Conservation (phyloP, 2,888 invertebrate species). For the Tiphia femorata region DNA sequence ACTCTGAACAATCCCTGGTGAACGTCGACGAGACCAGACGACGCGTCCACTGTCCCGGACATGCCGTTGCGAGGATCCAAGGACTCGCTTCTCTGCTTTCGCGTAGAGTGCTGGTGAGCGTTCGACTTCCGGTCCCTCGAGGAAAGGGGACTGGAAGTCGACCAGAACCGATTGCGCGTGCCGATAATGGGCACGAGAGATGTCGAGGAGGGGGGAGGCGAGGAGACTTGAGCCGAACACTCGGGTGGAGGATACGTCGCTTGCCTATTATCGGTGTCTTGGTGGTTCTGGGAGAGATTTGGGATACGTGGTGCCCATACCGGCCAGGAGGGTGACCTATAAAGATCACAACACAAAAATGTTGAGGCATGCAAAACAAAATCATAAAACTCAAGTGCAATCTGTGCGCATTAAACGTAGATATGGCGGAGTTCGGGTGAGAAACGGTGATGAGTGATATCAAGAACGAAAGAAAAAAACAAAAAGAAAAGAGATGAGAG, state of each 20-base stretch:
- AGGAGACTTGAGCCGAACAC: too few relatives aligned
- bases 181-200: constrained; percentile 50
- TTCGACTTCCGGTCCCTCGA: constrained; percentile 18
- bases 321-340: constrained; percentile 75
- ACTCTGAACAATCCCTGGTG: constrained; percentile 45
- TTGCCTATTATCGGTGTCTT: neutral
- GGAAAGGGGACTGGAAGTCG: constrained; percentile 48
- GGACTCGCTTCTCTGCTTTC: too few relatives aligned
- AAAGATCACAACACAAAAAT: constrained; percentile 69
- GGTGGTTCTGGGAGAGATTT: constrained; percentile 57
- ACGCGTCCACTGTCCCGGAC: too few relatives aligned
- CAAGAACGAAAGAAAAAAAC: constrained; percentile 6
- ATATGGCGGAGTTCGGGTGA: constrained; percentile 5
- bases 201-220: constrained; percentile 58
- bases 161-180: constrained; percentile 60
- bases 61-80: neutral
- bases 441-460: constrained; percentile 14
- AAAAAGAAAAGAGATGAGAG: constrained; percentile 15
- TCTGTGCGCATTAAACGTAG: constrained; percentile 3
- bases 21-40: neutral
- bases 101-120: neutral
- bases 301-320: constrained; percentile 71
- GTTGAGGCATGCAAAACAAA: constrained; percentile 69
- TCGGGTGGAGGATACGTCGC: constrained; percentile 27
- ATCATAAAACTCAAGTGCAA: constrained; percentile 47